These are phyloP conservation scores for Saguinus imperator DNA, from an alignment of 2,113 vertebrate genomes.

Conservation along the genomic window DNA sequence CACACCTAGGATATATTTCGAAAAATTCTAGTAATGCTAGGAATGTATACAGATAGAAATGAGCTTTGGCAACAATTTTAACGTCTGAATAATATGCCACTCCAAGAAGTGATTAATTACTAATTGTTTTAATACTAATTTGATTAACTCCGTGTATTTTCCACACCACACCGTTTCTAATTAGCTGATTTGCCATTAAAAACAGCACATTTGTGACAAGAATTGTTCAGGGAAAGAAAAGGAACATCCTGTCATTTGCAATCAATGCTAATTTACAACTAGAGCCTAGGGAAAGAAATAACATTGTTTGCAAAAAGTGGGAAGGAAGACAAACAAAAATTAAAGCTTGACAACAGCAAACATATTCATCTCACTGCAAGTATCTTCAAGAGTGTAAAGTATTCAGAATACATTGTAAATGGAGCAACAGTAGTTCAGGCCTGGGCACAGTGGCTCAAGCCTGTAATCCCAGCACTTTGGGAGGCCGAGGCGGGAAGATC, in stretches of 20 bases:
- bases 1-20: constrained; percentile 20
- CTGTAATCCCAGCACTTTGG: too few species aligned
- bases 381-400: background rate
- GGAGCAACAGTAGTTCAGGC: background rate
- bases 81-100: constrained; percentile 53
- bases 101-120: constrained; percentile 67
- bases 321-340: background rate
- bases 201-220: constrained; percentile 40
- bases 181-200: constrained; percentile 72
- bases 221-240: constrained; percentile 50
- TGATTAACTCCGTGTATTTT: constrained; percentile 65
- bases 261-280: constrained; percentile 64
- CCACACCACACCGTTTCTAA: constrained; percentile 41
- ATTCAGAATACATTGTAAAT: constrained; percentile 17
- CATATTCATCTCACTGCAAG: constrained; percentile 34
- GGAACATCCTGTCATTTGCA: constrained; percentile 47
- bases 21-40: constrained; percentile 57
- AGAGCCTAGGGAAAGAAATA: constrained; percentile 26
- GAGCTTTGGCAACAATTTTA: constrained; percentile 64
- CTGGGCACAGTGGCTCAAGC: too few species aligned
- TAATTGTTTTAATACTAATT: constrained; percentile 69
- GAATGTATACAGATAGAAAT: constrained; percentile 57
- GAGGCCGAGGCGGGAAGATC: too few species aligned
- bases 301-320: constrained; percentile 27
- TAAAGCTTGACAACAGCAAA: background rate